Base-by-base conservation (phyloP, 2,888 invertebrate genomes). In the Pandemis corylana region DNA sequence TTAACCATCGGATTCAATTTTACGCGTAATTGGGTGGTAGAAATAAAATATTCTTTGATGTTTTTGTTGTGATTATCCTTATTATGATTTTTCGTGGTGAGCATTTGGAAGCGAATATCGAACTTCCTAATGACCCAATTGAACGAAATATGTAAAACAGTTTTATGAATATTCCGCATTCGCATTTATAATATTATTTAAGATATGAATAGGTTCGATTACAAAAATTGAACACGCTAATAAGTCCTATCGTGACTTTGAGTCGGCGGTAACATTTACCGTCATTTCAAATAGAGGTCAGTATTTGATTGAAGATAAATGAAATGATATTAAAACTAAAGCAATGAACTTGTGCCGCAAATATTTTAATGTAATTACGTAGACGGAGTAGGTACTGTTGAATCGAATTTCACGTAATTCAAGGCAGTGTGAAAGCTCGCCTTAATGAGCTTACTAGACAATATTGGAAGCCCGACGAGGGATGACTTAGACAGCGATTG, bases 51-150 rank as follows among this genome's bases (percentile, higher is more conserved):
- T 13, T 59, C 59, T 71, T 61, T 71, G 46, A 71, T 65, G 41
- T 71, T 56, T 49, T 71, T 56, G 44, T 64, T 64, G 44, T 64
- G 63, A 51, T 28, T 71, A 56, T 68, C 64, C 56, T 56, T 64
- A 64, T 56, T 28, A 53, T n/a, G 9, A 20, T 53, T 49, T 36
- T 70, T 42, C 46, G 5, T 3, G 46, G 12, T 2, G 10, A 46
- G 44, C 44, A 44, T 44, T 49, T 49, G 46, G 46, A 49, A 12
- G 5, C n/a, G 51, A 1, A 6, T 51, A n/a, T 6, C n/a, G 51
- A 51, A 6, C n/a, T n/a, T 51, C 51, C 12, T 46, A 12, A 12
- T 46, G 46, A 46, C 12, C 12, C 46, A 46, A 12, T 46, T 3
- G 12, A 51, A 12, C n/a, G n/a, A 15, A 51, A 51, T 51, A 46